phyloP scores from a whole-genome alignment of 2,888 invertebrate species.

The Brachylomia viminalis region DNA sequence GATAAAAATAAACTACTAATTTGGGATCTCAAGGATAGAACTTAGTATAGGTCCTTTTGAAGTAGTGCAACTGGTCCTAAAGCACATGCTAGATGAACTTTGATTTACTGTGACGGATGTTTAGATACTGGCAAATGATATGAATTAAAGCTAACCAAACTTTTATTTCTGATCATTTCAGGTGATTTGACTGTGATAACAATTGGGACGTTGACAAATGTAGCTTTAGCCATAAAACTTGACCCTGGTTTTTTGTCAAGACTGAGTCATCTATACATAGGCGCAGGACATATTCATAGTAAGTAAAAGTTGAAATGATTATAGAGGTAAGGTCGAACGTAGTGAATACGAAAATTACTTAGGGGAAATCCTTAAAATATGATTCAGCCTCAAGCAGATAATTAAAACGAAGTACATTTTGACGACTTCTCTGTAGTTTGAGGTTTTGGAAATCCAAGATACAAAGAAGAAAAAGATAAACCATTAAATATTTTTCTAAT shows the following conservation, averaged over 20 bases:
- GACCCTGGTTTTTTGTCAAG: slow-evolving; percentile 92
- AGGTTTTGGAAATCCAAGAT: no score
- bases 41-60: not conserved
- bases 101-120: not conserved
- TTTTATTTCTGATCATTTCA: slow-evolving; percentile 61
- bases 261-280: slow-evolving; percentile 93
- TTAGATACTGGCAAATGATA: not conserved
- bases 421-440: no score
- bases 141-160: not conserved
- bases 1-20: not conserved
- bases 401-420: not conserved
- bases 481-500: no score
- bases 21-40: not conserved
- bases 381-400: no score
- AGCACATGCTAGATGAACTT: not conserved
- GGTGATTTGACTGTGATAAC: slow-evolving; percentile 91
- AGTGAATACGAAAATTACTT: no score
- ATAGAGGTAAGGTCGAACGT: no score
- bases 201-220: slow-evolving; percentile 94
- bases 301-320: slow-evolving; percentile 63
- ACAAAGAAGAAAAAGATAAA: no score
- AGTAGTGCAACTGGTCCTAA: not conserved
- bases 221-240: slow-evolving; percentile 93
- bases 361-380: no score
- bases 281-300: slow-evolving; percentile 95